Evolutionary conservation across 1,140 invertebrate species (phyloP), one percentile per base, ranked within the genome.

Genomic region (Branchinecta lynchi): DNA sequence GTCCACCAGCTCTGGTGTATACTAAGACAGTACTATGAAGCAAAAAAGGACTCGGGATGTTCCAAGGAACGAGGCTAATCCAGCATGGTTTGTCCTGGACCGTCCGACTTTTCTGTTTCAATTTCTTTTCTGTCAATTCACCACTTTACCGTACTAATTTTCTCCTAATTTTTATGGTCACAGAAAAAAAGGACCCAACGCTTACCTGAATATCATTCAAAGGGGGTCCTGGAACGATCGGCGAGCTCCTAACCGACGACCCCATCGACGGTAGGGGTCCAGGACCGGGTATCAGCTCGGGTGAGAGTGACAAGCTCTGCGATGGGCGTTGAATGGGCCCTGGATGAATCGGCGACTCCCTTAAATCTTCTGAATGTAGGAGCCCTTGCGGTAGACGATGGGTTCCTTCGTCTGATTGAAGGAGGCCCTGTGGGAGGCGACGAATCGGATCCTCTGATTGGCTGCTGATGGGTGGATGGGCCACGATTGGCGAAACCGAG

Each of bases 201-300:
- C 51, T 60, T 60, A 60, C 51, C 51, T 60, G 51, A 20, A 60
- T 60, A 60, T 60, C 51, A 60, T 60, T 60, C 17, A 60, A 60
- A 20, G 51, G 17, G 12, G 51, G 51, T 20, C 12, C 51, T 15
- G 51, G 17, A 60, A 20, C 12, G 17, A 60, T 60, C 17, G 51
- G 17, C 51, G 51, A 32, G 32, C 32, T 32, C 32, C 32, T 32
- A 32, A 32, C 32, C 32, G 32, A 32, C 32, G 32, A 32, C 32
- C 32, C 32, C 32, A 32, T 20, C 51, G 51, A 12, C 2, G 32
- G 32, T 32, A 32, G 32, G 12, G 51, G 51, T 60, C 12, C 51
- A 20, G 51, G 17, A 60, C 12, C 51, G 17, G 51, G 51, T 15
- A 12, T 20, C 51, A 60, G 51, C 12, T 60, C 51, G 12, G 51